Evolutionary conservation across 2,797 vertebrate genomes (phyloP), one percentile per base, ranked within the genome.

Genomic region (Pipistrellus nathusii): DNA sequence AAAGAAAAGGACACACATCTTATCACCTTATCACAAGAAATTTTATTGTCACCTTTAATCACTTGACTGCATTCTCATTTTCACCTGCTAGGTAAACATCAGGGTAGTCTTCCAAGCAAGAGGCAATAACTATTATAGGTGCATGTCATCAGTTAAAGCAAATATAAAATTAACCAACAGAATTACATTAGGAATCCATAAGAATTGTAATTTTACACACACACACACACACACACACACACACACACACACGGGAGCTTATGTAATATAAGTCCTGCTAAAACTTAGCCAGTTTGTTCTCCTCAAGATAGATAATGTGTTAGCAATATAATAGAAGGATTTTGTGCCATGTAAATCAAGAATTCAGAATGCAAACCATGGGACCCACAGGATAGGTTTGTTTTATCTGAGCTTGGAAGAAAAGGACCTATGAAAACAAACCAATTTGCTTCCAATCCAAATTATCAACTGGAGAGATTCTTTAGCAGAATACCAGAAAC

Each of bases 401-500:
- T 98, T 98, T 98, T 97, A 98, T 98, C 97, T 84, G 81, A 96
- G 73, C 78, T 97, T 98, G 97, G 97, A 98, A 98, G 97, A 97
- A 96, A 97, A 87, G 85, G 96, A 96, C 95, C 97, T 97, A 71
- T 95, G 96, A 98, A 98, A 98, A 97, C 97, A 98, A 98, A 98
- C 85, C 94, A 96, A 90, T 98, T 97, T 98, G 91, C 93, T 98
- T 98, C 96, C 96, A 96, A 93, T 98, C 93, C 96, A 97, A 96
- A 97, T 98, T 96, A 97, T 98, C 97, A 97, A 94, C 96, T 98
- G 96, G 97, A 98, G 95, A 91, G 96, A 96, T 97, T 98, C 97
- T 98, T 97, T 97, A 97, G 90, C 90, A 87, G 88, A 98, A 98
- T 97, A 97, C 92, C 96, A 98, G 97, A 98, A 98, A 97, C 98